Percentiles rank a stretch among this genome's conserved stretches.
These are phyloP conservation scores for Prosopocoilus inquinatus DNA, from an alignment of 2,888 invertebrate species.

Conservation along the genomic window DNA sequence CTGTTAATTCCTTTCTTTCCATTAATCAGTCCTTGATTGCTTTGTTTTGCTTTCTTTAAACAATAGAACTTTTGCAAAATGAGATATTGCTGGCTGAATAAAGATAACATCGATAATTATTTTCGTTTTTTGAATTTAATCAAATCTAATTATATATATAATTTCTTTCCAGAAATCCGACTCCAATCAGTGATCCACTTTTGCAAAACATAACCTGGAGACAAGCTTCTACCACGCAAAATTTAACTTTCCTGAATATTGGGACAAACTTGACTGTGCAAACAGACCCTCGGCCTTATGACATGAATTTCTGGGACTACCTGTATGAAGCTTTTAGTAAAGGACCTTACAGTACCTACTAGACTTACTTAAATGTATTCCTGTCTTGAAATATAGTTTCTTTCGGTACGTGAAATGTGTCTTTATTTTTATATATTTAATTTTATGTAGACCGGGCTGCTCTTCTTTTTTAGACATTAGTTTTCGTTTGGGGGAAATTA, in stretches of 20 bases:
- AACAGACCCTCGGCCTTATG: not conserved
- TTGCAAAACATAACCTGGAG: constrained; percentile 8
- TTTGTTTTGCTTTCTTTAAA: no score
- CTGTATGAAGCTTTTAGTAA: constrained; percentile 3
- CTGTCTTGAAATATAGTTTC: no score
- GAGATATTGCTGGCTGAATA: no score
- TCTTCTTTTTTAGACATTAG: no score
- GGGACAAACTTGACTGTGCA: not conserved
- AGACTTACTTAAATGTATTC: not conserved
- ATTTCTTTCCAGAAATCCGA: not conserved
- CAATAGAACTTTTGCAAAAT: no score
- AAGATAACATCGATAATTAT: no score
- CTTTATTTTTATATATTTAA: no score
- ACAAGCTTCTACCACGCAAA: not conserved
- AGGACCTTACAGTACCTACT: constrained; percentile 7
- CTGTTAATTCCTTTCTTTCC: no score
- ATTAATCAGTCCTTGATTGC: no score
- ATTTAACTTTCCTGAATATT: constrained; percentile 6
- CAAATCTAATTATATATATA: not conserved
- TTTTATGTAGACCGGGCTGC: no score
- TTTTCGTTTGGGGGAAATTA: no score
- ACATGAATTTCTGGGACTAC: constrained; percentile 8
- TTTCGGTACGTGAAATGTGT: no score
- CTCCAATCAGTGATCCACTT: constrained; percentile 4
- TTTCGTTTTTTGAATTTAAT: not conserved